phyloP scores from a whole-genome alignment of 53 echinoderm and acorn worm species.

The Paracentrotus lividus region DNA sequence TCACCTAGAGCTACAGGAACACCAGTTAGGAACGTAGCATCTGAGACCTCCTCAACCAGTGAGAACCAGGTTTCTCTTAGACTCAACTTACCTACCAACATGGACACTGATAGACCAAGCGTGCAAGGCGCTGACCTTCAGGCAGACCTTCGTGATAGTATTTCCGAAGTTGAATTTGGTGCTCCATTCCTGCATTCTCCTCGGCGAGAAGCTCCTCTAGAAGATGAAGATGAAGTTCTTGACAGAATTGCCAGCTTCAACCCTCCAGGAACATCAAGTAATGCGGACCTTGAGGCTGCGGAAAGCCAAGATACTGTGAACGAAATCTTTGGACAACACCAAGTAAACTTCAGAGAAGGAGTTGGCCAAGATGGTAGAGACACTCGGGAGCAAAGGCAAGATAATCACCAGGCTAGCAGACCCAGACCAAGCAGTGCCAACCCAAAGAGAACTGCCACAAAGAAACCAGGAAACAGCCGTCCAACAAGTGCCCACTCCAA shows the following conservation, averaged over 20 bases:
- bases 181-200: constrained; percentile 61
- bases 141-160: neutral
- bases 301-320: neutral
- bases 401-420: constrained; percentile 4
- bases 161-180: constrained; percentile 29
- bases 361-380: neutral
- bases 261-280: constrained; percentile 7
- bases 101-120: constrained; percentile 37
- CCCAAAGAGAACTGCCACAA: constrained; percentile 52
- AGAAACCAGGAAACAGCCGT: neutral
- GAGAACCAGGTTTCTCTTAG: neutral
- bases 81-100: constrained; percentile 11
- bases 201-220: neutral
- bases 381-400: neutral
- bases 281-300: neutral
- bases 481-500: constrained; percentile 21
- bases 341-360: neutral
- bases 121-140: neutral
- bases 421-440: constrained; percentile 71
- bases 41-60: neutral
- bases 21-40: neutral
- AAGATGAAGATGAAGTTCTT: constrained; percentile 53
- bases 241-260: constrained; percentile 63
- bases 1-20: constrained; percentile 40
- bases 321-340: neutral